These are phyloP conservation scores for Glyphotaelius pellucidus DNA, from an alignment of 2,888 invertebrate species.

Conservation along the genomic window DNA sequence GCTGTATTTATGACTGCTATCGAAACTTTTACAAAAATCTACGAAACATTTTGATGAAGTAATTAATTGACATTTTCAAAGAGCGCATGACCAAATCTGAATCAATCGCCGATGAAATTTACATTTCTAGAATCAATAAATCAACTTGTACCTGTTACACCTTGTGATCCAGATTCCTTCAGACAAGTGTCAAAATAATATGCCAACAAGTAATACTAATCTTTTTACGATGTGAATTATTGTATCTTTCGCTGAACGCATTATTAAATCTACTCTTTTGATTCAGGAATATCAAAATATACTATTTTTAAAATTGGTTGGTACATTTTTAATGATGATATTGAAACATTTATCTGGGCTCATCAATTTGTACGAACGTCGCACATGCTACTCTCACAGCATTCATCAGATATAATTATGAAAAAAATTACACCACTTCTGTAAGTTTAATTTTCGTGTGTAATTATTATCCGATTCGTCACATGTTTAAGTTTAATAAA, in stretches of 20 bases:
- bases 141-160: neutral
- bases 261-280: neutral
- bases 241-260: neutral
- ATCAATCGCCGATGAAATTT: neutral
- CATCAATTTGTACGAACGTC: neutral
- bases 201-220: neutral
- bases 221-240: neutral
- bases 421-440: neutral
- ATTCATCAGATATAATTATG: neutral
- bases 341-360: neutral
- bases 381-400: neutral
- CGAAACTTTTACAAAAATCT: neutral
- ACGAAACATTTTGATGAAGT: neutral
- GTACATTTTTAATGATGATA: neutral
- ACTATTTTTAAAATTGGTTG: neutral
- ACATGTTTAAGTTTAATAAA: slow-evolving; percentile 2
- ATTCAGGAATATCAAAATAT: neutral
- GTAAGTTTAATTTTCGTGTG: neutral
- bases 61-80: neutral
- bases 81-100: neutral
- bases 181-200: neutral
- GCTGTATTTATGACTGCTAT: neutral
- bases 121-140: neutral
- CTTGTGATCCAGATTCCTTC: neutral
- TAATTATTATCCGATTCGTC: neutral